Evolutionary conservation across 1,140 invertebrate genomes (phyloP).

Genomic region (Lerema accius): DNA sequence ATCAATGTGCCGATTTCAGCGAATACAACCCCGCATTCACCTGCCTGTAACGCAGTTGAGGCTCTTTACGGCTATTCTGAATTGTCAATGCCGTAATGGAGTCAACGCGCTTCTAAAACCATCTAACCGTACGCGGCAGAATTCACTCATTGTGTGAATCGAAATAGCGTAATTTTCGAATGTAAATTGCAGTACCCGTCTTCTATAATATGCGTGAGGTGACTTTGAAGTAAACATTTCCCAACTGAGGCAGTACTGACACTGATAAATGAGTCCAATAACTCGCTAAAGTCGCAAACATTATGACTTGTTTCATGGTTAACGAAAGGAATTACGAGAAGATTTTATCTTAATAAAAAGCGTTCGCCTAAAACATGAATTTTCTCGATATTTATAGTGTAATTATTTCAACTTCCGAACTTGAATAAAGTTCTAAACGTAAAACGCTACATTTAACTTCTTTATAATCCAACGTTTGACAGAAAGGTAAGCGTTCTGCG

Average conservation of each 20-base stretch:
- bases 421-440: no score
- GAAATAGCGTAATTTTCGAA: conserved; percentile 36
- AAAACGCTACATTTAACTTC: no score
- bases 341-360: no score
- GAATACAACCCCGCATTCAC: conserved; percentile 7
- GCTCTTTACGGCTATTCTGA: conserved; percentile 4
- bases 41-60: conserved; percentile 11
- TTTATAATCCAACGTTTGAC: neutral
- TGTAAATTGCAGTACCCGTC: conserved; percentile 45
- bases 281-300: conserved; percentile 54
- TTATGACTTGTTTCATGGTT: conserved; percentile 39
- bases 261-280: conserved; percentile 76
- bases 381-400: neutral
- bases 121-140: conserved; percentile 11
- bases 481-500: neutral
- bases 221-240: conserved; percentile 70
- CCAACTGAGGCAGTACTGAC: conserved; percentile 67
- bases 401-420: no score
- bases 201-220: conserved; percentile 57
- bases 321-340: conserved; percentile 37
- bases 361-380: no score
- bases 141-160: conserved; percentile 31
- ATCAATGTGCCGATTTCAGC: neutral
- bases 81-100: conserved; percentile 18
- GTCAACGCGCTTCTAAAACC: conserved; percentile 30